These are phyloP conservation scores for Dermatophagoides farinae DNA, from an alignment of 1,140 invertebrate genomes.

Conservation along the genomic window DNA sequence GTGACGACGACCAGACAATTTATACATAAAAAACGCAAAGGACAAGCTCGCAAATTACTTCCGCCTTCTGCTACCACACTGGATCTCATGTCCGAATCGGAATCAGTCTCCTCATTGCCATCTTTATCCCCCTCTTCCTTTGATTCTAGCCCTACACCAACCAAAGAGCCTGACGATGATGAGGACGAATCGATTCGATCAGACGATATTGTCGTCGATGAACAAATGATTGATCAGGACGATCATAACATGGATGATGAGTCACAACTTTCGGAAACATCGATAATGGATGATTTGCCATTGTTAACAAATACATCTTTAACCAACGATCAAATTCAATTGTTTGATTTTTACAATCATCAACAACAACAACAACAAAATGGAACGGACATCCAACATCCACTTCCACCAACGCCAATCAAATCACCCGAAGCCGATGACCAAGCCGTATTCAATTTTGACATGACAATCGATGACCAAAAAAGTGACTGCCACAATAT, in stretches of 20 bases:
- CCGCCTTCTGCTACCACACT: no score
- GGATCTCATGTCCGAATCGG: no score
- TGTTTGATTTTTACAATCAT: background rate
- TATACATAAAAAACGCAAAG: no score
- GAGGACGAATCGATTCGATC: no score
- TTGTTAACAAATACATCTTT: background rate
- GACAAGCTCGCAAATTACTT: no score
- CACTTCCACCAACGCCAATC: constrained; percentile 1
- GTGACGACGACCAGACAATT: no score
- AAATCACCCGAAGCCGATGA: background rate
- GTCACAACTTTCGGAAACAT: background rate
- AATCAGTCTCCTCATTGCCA: no score
- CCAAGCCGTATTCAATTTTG: background rate
- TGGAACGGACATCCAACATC: background rate
- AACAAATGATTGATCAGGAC: background rate
- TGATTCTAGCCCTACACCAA: no score
- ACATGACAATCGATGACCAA: background rate
- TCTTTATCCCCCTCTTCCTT: no score
- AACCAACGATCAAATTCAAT: background rate
- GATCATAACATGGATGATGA: background rate
- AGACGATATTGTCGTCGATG: background rate
- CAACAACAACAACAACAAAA: background rate
- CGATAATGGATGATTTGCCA: background rate
- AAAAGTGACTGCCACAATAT: background rate
- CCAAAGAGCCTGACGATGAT: no score